Conservation (phyloP, 2,797 vertebrate species). For the Rhinella marina region DNA sequence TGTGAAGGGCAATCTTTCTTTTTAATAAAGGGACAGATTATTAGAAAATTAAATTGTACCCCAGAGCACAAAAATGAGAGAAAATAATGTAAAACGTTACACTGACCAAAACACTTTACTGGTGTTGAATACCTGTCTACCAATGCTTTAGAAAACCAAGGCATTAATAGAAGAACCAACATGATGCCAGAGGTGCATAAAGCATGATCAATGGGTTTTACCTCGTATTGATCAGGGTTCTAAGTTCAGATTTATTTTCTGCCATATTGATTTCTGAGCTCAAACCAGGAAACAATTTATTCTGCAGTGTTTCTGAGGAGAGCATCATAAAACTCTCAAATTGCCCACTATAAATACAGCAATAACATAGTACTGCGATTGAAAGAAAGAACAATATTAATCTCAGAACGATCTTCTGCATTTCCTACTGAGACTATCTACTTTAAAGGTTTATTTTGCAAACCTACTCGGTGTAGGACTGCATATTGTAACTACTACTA, state of each 20-base stretch:
- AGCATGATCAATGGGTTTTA: constrained; percentile 60
- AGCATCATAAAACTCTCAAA: constrained; percentile 44
- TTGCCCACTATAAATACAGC: constrained; percentile 41
- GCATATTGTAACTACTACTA: too few species aligned
- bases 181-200: constrained; percentile 49
- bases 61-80: background rate
- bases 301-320: constrained; percentile 19
- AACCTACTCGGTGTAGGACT: background rate
- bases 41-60: constrained; percentile 4
- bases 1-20: background rate
- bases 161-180: constrained; percentile 52
- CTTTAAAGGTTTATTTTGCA: background rate
- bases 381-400: constrained; percentile 30
- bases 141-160: constrained; percentile 41
- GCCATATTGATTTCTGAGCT: constrained; percentile 53
- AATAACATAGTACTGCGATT: constrained; percentile 28
- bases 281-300: constrained; percentile 55
- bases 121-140: constrained; percentile 27
- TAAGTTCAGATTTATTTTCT: constrained; percentile 61
- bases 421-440: background rate
- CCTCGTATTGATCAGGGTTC: constrained; percentile 59
- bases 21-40: constrained; percentile 18
- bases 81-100: constrained; percentile 22
- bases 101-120: constrained; percentile 17
- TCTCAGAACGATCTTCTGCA: background rate